Percentiles rank a stretch among this genome's conserved stretches.
Conservation (phyloP, 2,888 invertebrate species). For the Drosophila trichaetosa region DNA sequence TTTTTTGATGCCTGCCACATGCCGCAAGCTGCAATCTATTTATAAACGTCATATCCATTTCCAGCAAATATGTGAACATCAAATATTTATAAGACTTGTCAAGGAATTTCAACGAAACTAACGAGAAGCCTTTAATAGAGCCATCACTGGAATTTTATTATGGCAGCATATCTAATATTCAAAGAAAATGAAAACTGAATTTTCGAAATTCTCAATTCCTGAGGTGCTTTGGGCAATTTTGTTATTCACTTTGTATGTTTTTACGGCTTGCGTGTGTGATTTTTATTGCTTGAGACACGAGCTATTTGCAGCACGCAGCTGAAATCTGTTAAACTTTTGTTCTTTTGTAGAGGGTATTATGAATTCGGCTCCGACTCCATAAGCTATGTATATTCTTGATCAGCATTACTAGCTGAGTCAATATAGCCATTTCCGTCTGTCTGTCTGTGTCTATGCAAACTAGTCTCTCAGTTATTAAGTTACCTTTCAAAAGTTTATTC, state of each 20-base stretch:
- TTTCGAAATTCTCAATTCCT: neutral
- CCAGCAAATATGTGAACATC: neutral
- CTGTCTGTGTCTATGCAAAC: neutral
- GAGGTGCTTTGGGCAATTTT: neutral
- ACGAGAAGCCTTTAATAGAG: neutral
- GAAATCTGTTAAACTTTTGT: conserved; percentile 3
- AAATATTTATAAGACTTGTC: neutral
- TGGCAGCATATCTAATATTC: neutral
- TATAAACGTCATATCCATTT: neutral
- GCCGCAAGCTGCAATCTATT: neutral
- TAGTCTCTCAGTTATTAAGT: neutral
- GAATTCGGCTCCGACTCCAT: neutral
- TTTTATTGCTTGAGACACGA: conserved; percentile 7
- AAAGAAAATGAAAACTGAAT: neutral
- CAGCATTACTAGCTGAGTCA: neutral
- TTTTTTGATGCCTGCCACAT: neutral
- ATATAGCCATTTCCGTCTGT: neutral
- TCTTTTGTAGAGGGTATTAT: neutral
- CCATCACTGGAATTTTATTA: neutral
- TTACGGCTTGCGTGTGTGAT: neutral
- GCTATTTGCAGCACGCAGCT: conserved; percentile 9
- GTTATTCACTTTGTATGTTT: neutral
- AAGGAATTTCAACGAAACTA: neutral
- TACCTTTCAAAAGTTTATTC: neutral
- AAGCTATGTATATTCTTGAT: neutral